A percentile compares a stretch with the other conserved stretches of the same genome.
phyloP scores from a whole-genome alignment of 2,113 vertebrate genomes.

The Anhinga rufa region DNA sequence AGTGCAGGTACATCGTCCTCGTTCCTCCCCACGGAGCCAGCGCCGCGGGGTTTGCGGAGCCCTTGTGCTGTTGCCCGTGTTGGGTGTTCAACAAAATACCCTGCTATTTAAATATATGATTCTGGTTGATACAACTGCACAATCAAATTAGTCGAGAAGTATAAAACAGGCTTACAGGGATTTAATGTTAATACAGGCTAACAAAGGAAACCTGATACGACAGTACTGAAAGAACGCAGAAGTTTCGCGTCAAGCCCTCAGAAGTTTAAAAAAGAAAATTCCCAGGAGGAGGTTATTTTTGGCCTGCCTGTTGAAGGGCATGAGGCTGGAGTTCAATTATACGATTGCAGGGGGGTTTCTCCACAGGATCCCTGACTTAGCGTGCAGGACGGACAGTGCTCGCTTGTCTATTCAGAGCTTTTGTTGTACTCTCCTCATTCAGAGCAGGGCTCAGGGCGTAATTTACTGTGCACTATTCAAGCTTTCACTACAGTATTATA shows the following conservation, averaged over 20 bases:
- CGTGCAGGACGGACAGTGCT: background rate
- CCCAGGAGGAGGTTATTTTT: background rate
- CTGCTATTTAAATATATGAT: background rate
- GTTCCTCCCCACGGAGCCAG: background rate
- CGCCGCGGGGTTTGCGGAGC: background rate
- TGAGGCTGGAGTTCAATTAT: background rate
- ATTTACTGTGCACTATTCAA: slow-evolving; percentile 12
- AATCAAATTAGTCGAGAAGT: slow-evolving; percentile 45
- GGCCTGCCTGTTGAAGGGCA: background rate
- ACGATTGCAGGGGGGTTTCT: background rate
- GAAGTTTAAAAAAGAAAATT: background rate
- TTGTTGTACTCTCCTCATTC: slow-evolving; percentile 11
- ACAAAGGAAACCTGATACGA: background rate
- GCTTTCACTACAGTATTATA: background rate
- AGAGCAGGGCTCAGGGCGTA: background rate
- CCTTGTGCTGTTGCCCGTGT: background rate
- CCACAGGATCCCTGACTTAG: background rate
- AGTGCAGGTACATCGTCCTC: slow-evolving; percentile 83
- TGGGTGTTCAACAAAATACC: background rate
- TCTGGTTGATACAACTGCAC: background rate
- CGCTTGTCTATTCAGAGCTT: background rate
- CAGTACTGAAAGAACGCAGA: background rate
- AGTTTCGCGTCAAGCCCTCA: background rate
- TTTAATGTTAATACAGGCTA: slow-evolving; percentile 25
- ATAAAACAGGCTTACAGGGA: slow-evolving; percentile 64